phyloP scores from a whole-genome alignment of 2,797 vertebrate species.

The Podargus strigoides region DNA sequence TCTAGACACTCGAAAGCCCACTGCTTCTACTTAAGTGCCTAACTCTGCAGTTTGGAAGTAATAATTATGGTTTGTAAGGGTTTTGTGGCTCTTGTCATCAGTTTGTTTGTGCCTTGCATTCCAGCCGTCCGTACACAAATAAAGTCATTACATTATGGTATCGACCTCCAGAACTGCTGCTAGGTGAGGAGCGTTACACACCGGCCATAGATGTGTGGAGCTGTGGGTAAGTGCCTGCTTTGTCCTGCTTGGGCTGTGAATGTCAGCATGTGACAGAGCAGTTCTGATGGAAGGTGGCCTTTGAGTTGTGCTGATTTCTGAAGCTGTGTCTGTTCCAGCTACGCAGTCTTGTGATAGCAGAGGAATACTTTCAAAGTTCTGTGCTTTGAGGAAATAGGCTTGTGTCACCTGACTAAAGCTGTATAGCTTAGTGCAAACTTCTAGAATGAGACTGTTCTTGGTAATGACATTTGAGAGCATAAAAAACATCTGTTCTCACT shows the following conservation, averaged over 20 bases:
- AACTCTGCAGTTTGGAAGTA: neutral
- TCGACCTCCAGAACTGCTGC: conserved; percentile 92
- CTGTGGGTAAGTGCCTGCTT: conserved; percentile 85
- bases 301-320: fast-evolving
- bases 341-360: fast-evolving
- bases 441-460: neutral
- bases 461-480: neutral
- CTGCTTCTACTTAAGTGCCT: neutral
- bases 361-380: neutral
- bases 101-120: neutral
- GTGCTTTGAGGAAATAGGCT: neutral
- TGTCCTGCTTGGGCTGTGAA: neutral
- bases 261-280: fast-evolving
- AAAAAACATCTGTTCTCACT: neutral
- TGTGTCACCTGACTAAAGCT: neutral
- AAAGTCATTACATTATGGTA: conserved; percentile 99
- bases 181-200: conserved; percentile 95
- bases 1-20: neutral
- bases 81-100: neutral
- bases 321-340: neutral
- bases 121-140: conserved; percentile 97
- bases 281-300: neutral
- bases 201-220: conserved; percentile 99
- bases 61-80: fast-evolving
- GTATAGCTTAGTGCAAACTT: neutral